Conservation (phyloP, 2,113 vertebrate species). For the Neolamprologus sp. region DNA sequence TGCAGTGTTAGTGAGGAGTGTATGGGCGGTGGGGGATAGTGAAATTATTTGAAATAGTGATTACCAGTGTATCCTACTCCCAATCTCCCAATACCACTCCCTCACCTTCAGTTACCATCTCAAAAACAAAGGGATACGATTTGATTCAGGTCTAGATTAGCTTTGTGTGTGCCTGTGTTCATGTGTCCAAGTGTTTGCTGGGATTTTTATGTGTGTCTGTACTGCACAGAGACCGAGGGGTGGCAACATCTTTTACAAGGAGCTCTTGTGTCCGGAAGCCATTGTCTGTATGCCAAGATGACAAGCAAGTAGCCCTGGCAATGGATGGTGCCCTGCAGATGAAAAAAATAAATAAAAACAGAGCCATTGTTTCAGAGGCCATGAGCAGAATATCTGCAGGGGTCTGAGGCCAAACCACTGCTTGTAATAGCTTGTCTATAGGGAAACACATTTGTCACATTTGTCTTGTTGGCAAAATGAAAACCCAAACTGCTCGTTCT, state of each 20-base stretch:
- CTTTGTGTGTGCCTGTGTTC: slow-evolving; percentile 7
- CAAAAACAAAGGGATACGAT: slow-evolving; percentile 56
- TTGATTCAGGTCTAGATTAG: slow-evolving; percentile 59
- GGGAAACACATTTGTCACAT: slow-evolving; percentile 53
- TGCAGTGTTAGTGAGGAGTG: background rate
- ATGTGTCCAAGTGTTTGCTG: background rate
- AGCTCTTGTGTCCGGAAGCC: slow-evolving; percentile 49
- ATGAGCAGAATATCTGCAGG: slow-evolving; percentile 30
- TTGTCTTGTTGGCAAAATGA: slow-evolving; percentile 24
- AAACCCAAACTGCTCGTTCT: slow-evolving; percentile 12
- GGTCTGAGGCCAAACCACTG: slow-evolving; percentile 3
- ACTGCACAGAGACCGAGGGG: slow-evolving; percentile 2
- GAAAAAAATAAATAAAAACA: slow-evolving; percentile 60
- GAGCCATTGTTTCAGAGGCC: slow-evolving; percentile 44
- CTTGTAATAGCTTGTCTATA: slow-evolving; percentile 43
- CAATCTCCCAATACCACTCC: background rate
- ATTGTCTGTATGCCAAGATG: slow-evolving; percentile 54
- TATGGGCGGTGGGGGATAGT: background rate
- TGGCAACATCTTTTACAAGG: slow-evolving; percentile 66
- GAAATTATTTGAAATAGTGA: slow-evolving; percentile 36
- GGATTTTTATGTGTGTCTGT: background rate
- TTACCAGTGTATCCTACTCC: slow-evolving; percentile 10
- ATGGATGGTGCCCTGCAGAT: slow-evolving; percentile 57
- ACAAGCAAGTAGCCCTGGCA: slow-evolving; percentile 33
- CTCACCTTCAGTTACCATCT: slow-evolving; percentile 15